Evolutionary conservation across 2,797 vertebrate genomes (phyloP).

Genomic region (Liasis olivaceus): DNA sequence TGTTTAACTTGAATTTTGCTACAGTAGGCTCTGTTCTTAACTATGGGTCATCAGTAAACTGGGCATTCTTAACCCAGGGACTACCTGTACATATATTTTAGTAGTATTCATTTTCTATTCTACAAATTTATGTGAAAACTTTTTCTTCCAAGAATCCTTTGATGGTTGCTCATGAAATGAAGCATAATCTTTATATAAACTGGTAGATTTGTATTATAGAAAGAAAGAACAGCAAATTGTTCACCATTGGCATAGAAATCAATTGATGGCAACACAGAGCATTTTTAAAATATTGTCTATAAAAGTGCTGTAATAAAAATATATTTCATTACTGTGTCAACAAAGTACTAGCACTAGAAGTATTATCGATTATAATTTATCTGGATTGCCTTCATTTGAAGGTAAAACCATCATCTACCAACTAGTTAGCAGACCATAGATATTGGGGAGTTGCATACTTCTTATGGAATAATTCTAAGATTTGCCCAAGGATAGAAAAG

Average conservation of each 20-base stretch:
- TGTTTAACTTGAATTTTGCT: too few relatives aligned
- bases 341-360: not conserved
- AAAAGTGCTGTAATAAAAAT: not conserved
- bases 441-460: not conserved
- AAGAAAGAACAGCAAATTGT: not conserved
- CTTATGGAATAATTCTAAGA: not conserved
- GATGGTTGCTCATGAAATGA: not conserved
- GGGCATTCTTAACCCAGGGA: too few relatives aligned
- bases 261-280: not conserved
- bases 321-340: not conserved
- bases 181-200: not conserved
- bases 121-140: not conserved
- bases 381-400: not conserved
- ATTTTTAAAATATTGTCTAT: not conserved
- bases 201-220: not conserved
- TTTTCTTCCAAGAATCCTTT: not conserved
- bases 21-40: too few relatives aligned
- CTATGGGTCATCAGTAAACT: too few relatives aligned
- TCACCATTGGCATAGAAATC: not conserved
- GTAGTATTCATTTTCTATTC: not conserved
- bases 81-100: not conserved
- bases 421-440: not conserved
- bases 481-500: not conserved
- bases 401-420: not conserved
- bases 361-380: not conserved